Evolutionary conservation across 2,113 vertebrate genomes (phyloP).

Genomic region (Tapirus terrestris): DNA sequence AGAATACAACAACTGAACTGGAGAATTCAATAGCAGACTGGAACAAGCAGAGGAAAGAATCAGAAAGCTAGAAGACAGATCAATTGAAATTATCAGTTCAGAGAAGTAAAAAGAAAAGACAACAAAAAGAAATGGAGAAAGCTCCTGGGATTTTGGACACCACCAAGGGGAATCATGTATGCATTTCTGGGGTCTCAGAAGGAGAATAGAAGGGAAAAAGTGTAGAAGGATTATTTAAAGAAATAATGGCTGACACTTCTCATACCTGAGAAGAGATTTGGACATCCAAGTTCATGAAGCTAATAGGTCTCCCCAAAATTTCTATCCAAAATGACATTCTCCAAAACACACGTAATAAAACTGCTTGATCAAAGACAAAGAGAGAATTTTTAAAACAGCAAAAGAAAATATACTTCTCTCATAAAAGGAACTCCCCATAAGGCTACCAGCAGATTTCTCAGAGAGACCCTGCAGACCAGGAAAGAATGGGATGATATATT

Average conservation of each 20-base stretch:
- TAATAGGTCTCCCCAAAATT: background rate
- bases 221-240: background rate
- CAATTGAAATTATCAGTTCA: background rate
- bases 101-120: background rate
- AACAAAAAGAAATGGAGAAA: background rate
- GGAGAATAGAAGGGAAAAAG: background rate
- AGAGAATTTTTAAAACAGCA: no score
- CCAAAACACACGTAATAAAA: no score
- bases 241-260: background rate
- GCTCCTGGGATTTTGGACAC: background rate
- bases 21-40: background rate
- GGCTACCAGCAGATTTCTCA: no score
- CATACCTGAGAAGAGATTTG: background rate
- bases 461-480: no score
- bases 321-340: no score
- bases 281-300: background rate
- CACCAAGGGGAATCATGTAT: background rate
- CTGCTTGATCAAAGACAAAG: no score
- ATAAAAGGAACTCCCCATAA: no score
- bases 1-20: background rate
- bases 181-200: background rate
- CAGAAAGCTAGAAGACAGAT: background rate
- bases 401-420: no score
- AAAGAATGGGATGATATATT: no score
- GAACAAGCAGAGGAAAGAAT: background rate